A percentile compares a stretch with the other conserved stretches of the same genome.
Conservation (phyloP, 2,888 invertebrate species). For the Ochlodes sylvanus region DNA sequence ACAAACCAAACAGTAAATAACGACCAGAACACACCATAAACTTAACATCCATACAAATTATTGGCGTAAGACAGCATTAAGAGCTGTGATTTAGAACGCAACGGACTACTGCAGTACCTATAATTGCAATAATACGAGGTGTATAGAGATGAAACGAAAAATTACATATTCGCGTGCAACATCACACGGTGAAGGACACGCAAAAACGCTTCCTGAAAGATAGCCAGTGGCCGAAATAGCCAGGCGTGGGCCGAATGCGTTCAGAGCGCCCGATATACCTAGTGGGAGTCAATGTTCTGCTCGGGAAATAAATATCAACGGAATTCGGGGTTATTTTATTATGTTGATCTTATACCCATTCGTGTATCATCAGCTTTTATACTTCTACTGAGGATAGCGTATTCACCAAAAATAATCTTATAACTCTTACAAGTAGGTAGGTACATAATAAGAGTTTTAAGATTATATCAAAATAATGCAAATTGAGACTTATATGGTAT, state of each 20-base stretch:
- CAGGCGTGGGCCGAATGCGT: slow-evolving; percentile 22
- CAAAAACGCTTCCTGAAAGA: slow-evolving; percentile 30
- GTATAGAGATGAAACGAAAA: slow-evolving; percentile 19
- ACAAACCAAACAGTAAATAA: background rate
- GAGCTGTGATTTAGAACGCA: slow-evolving; percentile 21
- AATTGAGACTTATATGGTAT: no score
- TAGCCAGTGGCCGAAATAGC: slow-evolving; percentile 23
- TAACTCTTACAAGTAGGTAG: no score
- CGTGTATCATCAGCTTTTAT: no score
- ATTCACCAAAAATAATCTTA: no score
- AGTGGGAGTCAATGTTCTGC: slow-evolving; percentile 5
- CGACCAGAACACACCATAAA: no score
- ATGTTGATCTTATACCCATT: no score
- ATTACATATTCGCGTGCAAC: background rate
- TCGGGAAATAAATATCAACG: background rate
- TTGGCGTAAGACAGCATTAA: slow-evolving; percentile 2
- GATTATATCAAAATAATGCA: no score
- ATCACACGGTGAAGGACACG: slow-evolving; percentile 12
- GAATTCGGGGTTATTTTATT: background rate
- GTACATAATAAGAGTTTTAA: no score
- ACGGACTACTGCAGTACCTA: background rate
- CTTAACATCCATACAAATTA: background rate
- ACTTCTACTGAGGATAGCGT: no score
- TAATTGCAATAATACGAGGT: slow-evolving; percentile 24
- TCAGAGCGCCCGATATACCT: slow-evolving; percentile 9